phyloP scores from a whole-genome alignment of 2,113 vertebrate species.

The Ahaetulla prasina region DNA sequence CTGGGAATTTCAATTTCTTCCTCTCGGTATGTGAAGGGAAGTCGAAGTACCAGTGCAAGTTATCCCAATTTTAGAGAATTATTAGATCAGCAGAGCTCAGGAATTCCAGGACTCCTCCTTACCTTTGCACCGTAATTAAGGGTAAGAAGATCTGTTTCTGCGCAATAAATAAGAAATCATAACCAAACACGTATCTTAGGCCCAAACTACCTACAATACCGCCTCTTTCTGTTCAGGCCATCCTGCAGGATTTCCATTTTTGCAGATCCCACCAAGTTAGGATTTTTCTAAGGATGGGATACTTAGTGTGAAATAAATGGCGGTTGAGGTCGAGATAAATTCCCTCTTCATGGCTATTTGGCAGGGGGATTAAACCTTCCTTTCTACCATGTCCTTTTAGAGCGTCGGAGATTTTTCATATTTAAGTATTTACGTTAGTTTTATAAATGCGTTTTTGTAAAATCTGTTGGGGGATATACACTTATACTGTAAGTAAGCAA shows the following conservation, averaged over 20 bases:
- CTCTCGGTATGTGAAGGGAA: neutral
- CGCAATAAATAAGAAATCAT: neutral
- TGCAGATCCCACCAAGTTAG: neutral
- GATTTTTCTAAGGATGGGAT: neutral
- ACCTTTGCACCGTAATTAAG: neutral
- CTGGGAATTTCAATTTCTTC: neutral
- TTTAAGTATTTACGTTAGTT: neutral
- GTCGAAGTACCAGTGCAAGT: neutral
- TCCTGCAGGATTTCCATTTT: neutral
- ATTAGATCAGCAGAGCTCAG: neutral
- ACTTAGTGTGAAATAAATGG: neutral
- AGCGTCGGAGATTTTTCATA: neutral
- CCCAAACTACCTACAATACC: neutral
- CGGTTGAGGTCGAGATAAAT: neutral
- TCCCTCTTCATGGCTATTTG: neutral
- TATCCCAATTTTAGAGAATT: neutral
- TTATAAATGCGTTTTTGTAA: neutral
- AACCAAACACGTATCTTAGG: neutral
- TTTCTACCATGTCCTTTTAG: neutral
- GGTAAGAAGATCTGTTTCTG: neutral
- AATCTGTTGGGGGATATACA: neutral
- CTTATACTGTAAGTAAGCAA: neutral
- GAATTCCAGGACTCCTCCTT: neutral
- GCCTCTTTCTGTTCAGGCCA: neutral
- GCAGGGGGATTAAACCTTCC: neutral